Conservation (phyloP, 2,797 vertebrate genomes). For the Tympanoctomys barrerae region DNA sequence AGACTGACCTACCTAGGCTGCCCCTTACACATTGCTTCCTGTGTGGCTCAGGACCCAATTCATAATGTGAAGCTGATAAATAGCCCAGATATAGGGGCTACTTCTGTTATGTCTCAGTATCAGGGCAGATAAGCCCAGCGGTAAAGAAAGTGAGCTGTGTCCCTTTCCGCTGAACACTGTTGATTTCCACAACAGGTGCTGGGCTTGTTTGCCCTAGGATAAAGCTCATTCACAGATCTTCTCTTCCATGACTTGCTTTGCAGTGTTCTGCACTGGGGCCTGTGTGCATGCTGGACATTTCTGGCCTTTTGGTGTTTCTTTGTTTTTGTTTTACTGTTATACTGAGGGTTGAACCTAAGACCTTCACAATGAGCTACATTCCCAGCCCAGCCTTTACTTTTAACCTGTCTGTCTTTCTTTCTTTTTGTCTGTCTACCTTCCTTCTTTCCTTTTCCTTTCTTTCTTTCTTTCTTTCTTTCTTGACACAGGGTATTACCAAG, state of each 20-base stretch:
- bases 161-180: neutral
- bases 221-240: neutral
- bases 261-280: neutral
- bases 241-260: neutral
- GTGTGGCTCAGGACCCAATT: neutral
- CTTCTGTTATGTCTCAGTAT: neutral
- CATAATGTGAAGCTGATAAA: neutral
- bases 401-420: neutral
- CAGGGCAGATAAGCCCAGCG: neutral
- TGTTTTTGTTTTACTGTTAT: neutral
- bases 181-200: fast-evolving
- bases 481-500: neutral
- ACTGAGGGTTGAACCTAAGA: neutral
- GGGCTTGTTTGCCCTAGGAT: neutral
- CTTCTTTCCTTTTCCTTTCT: too few relatives aligned
- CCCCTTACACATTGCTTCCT: neutral
- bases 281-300: neutral
- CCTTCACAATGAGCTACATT: neutral
- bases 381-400: neutral
- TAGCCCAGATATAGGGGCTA: neutral
- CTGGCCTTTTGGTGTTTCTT: neutral
- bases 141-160: neutral
- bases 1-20: too few relatives aligned
- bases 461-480: too few relatives aligned
- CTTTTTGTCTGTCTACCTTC: too few relatives aligned